Base-by-base conservation (phyloP, 2,888 invertebrate species). In the Drepana falcataria region DNA sequence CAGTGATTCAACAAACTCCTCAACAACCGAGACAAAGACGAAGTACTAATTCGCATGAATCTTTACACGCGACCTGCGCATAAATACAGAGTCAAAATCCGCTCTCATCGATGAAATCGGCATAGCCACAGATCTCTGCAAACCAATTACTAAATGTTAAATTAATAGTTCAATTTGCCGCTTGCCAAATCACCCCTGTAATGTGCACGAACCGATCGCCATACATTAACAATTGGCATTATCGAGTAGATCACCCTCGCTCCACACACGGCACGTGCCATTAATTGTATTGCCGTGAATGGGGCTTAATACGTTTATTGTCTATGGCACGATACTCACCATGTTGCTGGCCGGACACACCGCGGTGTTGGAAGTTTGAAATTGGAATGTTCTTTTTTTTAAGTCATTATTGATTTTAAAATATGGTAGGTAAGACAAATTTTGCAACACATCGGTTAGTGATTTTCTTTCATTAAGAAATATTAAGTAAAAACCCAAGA, bases 141-240 rank as follows among this genome's bases (percentile, higher is more conserved):
- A 67, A 66, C 77, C 81, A 77, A 83, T 79, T 76, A 82, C 75
- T 72, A 76, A 76, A 77, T 70, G 73, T 62, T 69, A 77, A 85
- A 87, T 89, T 83, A 83, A 87, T 84, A 77, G 79, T 79, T 79
- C 83, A 83, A 87, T 85, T 87, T 77, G 78, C 66, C 59, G 56
- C 72, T 72, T 61, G 69, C 76, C 75, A 71, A 81, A 85, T 74
- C 67, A 81, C 79, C 78, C 77, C 73, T 73, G 83, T 86, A 78
- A 82, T 78, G 74, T 65, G 62, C 73, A 65, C 59, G 68, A 69
- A 72, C 70, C 75, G 71, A 74, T 77, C 61, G 79, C 81, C 69
- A 79, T 80, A 79, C 82, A 87, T 87, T 84, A 80, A 79, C 81
- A 75, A 81, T 82, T 74, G 86, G 82, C 68, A 86, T 87, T 83